Evolutionary conservation across 2,113 vertebrate genomes (phyloP).

Genomic region (Pica pica): DNA sequence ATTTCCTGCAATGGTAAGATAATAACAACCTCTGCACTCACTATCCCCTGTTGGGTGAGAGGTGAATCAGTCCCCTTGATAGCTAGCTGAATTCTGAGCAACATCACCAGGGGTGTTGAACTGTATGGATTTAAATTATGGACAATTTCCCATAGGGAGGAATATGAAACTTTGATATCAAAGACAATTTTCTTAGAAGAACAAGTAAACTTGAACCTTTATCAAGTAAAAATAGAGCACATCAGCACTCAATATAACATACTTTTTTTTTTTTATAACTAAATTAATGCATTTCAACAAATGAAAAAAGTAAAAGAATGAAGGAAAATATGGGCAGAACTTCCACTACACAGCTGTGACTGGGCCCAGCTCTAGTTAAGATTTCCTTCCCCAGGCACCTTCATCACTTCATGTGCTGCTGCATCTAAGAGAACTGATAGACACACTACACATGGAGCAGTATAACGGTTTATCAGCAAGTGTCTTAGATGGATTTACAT

Average conservation of each 20-base stretch:
- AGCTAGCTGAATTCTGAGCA: slow-evolving; percentile 13
- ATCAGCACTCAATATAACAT: neutral
- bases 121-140: slow-evolving; percentile 30
- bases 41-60: slow-evolving; percentile 22
- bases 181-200: slow-evolving; percentile 14
- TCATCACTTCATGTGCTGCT: neutral
- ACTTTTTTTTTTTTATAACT: neutral
- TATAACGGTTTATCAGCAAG: neutral
- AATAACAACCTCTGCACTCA: slow-evolving; percentile 34
- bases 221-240: neutral
- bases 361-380: neutral
- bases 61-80: slow-evolving; percentile 23
- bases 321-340: neutral
- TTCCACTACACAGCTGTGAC: neutral
- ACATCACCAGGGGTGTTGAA: slow-evolving; percentile 17
- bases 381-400: neutral
- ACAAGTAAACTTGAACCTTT: neutral
- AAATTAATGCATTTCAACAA: neutral
- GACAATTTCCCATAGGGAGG: neutral
- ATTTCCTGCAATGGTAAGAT: slow-evolving; percentile 23
- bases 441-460: neutral
- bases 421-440: neutral
- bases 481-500: neutral
- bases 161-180: neutral
- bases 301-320: neutral